Conservation (phyloP, 2,113 vertebrate species). For the Acinonyx jubatus region DNA sequence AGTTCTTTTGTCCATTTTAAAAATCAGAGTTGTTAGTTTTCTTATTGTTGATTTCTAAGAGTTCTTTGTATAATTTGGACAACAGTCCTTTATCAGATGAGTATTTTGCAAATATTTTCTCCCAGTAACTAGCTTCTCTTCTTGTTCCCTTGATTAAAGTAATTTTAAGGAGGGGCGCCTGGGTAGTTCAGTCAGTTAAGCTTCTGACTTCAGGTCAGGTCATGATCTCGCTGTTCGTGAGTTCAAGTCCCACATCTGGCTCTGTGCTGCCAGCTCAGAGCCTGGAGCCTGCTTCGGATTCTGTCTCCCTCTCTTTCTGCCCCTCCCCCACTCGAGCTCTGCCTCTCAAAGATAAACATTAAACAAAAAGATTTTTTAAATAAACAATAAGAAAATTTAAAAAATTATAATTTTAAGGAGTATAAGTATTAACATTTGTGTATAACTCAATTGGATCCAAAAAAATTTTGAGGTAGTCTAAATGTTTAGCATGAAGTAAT, state of each 20-base stretch:
- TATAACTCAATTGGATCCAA: not conserved
- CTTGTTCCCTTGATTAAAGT: not conserved
- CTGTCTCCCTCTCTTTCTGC: no score
- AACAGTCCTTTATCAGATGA: not conserved
- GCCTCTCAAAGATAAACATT: no score
- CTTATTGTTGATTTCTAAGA: not conserved
- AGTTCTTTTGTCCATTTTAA: not conserved
- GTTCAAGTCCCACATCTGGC: no score
- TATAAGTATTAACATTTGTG: not conserved
- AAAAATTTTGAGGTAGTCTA: not conserved
- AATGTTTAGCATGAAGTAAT: conserved; percentile 22
- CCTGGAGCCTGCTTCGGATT: no score
- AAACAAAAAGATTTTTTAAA: no score
- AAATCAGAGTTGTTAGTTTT: not conserved
- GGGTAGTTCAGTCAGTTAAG: no score
- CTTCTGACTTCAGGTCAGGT: no score
- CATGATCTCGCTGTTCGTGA: no score
- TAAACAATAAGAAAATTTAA: no score
- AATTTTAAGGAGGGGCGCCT: not conserved
- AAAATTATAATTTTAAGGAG: not conserved
- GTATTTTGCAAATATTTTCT: conserved; percentile 2
- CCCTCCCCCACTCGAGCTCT: no score
- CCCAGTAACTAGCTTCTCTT: not conserved
- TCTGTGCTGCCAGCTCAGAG: no score
- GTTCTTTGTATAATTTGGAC: not conserved